A percentile compares a stretch with the other conserved stretches of the same genome.
Conservation (phyloP, 2,797 vertebrate genomes). For the Mergus octosetaceus region DNA sequence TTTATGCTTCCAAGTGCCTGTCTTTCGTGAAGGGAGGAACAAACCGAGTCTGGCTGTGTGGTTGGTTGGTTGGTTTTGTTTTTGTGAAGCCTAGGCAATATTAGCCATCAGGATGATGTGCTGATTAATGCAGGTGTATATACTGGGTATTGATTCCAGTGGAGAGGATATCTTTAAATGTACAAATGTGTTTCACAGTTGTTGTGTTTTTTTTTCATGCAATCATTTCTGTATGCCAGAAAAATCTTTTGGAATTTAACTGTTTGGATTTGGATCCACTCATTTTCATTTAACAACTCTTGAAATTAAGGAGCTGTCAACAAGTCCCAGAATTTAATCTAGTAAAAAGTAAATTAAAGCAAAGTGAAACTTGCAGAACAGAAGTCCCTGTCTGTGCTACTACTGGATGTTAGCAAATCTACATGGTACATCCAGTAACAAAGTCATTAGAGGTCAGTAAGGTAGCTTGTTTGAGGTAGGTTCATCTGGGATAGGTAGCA, state of each 20-base stretch:
- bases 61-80: not conserved
- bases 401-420: not conserved
- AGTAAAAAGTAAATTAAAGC: not conserved
- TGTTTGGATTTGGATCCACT: not conserved
- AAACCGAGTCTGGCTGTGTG: not conserved
- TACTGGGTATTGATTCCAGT: not conserved
- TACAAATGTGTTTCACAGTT: not conserved
- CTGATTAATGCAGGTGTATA: not conserved
- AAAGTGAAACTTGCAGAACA: not conserved
- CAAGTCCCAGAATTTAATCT: not conserved
- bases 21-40: not conserved
- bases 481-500: not conserved
- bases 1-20: not conserved
- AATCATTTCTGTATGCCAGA: not conserved
- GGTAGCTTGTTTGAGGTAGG: not conserved
- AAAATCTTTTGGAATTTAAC: not conserved
- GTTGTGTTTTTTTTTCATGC: not conserved
- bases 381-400: not conserved
- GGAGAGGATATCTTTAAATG: not conserved
- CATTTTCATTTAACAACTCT: not conserved
- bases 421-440: not conserved
- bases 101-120: not conserved
- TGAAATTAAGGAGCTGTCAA: not conserved
- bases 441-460: not conserved
- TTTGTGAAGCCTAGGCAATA: not conserved